Percentiles rank a stretch among this genome's conserved stretches.
phyloP scores from a whole-genome alignment of 2,797 vertebrate genomes.

The Pachyuromys duprasi region DNA sequence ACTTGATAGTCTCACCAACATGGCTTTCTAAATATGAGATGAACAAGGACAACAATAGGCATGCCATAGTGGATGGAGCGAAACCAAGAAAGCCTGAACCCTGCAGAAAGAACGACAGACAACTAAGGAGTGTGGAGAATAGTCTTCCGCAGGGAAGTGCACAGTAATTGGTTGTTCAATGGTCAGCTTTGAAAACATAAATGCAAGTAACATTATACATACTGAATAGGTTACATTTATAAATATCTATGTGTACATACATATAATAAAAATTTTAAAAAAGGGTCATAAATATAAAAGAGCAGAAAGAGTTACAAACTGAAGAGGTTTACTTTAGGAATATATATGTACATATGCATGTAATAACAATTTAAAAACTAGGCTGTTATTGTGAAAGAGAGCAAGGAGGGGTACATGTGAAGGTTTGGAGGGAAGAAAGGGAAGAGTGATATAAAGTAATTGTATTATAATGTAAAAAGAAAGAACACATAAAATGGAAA shows the following conservation, averaged over 20 bases:
- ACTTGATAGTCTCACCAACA: background rate
- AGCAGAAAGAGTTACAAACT: background rate
- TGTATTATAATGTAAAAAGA: background rate
- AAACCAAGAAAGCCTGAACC: background rate
- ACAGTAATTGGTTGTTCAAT: too few species aligned
- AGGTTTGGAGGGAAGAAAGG: background rate
- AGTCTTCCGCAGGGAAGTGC: too few species aligned
- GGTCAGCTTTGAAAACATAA: background rate
- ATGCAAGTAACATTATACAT: background rate
- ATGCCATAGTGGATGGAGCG: background rate
- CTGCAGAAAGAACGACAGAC: background rate
- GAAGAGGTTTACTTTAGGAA: background rate
- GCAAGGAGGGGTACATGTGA: background rate
- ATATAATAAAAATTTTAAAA: too few species aligned
- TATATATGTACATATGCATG: background rate
- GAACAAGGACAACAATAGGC: background rate
- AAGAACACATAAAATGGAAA: background rate
- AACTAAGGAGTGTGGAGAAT: too few species aligned
- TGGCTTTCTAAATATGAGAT: background rate
- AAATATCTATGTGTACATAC: too few species aligned
- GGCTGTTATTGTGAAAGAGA: background rate
- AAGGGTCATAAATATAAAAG: too few species aligned
- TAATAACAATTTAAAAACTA: background rate
- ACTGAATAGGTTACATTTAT: too few species aligned
- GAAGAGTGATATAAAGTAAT: background rate